These are phyloP conservation scores for Calephelis nemesis DNA, from an alignment of 1,140 invertebrate species.

Conservation along the genomic window DNA sequence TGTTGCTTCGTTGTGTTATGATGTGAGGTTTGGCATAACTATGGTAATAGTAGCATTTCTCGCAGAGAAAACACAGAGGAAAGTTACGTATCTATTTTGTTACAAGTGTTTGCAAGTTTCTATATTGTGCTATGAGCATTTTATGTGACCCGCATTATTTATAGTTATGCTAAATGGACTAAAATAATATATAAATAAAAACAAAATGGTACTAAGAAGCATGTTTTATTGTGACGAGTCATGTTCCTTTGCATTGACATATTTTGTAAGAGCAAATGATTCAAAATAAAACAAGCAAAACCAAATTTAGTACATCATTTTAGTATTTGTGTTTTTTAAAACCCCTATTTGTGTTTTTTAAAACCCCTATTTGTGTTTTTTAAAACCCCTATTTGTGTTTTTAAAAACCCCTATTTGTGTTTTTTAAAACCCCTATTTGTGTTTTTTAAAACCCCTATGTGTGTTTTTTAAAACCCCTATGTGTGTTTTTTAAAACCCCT, in stretches of 20 bases:
- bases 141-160: constrained; percentile 79
- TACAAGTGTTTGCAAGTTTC: constrained; percentile 80
- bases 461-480: not conserved
- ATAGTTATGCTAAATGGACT: constrained; percentile 80
- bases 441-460: not conserved
- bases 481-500: not conserved
- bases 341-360: not conserved
- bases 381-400: not conserved
- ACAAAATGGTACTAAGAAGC: constrained; percentile 79
- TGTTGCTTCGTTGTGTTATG: constrained; percentile 79
- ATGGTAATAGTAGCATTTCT: constrained; percentile 77
- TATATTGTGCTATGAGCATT: constrained; percentile 80
- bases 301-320: constrained; percentile 51
- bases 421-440: not conserved
- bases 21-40: constrained; percentile 78
- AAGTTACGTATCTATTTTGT: constrained; percentile 81
- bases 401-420: not conserved
- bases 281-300: constrained; percentile 80
- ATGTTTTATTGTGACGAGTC: constrained; percentile 79
- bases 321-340: not conserved
- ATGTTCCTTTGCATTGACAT: constrained; percentile 81
- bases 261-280: constrained; percentile 80
- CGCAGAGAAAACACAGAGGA: constrained; percentile 72
- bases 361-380: not conserved
- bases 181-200: constrained; percentile 78